Percentiles rank a stretch among this genome's conserved stretches.
Conservation (phyloP, 2,113 vertebrate genomes). For the Raphicerus campestris region DNA sequence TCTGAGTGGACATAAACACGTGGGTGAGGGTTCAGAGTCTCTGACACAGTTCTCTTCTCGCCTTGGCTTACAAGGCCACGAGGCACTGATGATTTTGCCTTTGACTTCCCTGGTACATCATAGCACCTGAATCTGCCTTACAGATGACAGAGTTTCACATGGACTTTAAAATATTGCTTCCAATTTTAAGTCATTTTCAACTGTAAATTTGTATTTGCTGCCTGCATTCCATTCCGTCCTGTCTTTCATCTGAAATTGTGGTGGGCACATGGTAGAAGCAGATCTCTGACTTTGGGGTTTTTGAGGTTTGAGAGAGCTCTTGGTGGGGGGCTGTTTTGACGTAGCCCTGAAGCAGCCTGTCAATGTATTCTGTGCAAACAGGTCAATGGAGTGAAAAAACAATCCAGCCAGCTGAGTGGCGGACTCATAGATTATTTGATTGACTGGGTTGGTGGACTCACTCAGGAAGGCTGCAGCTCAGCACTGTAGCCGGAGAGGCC, state of each 20-base stretch:
- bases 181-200: not conserved
- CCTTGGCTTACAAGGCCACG: not conserved
- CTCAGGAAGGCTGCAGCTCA: not conserved
- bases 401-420: not conserved
- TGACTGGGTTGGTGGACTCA: not conserved
- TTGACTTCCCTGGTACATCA: not conserved
- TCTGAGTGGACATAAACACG: not conserved
- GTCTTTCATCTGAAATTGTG: not conserved
- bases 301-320: constrained; percentile 20
- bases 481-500: not conserved
- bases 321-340: not conserved
- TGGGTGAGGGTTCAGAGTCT: not conserved
- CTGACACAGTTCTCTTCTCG: not conserved
- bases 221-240: not conserved
- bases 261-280: not conserved
- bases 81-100: not conserved
- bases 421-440: not conserved
- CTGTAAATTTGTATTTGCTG: not conserved
- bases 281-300: constrained; percentile 21
- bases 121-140: not conserved
- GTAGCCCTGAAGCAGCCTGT: not conserved
- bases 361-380: not conserved
- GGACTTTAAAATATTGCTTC: not conserved
- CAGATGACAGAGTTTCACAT: not conserved
- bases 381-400: not conserved